Evolutionary conservation across 2,113 vertebrate genomes (phyloP), one percentile per base, ranked within the genome.

Genomic region (Ondatra zibethicus): DNA sequence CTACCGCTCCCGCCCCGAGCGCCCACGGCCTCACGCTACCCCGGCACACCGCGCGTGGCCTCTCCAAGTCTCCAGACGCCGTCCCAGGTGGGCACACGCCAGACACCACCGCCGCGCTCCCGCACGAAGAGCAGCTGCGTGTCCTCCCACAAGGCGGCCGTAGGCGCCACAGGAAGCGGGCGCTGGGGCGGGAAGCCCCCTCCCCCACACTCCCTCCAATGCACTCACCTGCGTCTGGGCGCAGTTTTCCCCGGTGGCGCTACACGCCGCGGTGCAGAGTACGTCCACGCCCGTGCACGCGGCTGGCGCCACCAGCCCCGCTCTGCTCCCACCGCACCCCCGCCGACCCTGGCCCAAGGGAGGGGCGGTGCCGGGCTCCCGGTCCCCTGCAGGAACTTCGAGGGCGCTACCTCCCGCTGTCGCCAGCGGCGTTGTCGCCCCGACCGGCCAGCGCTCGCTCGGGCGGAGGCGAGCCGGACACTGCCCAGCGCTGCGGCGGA

Each of bases 161-260:
- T 3, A 42, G 91, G 91, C 78, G 3, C 65, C 82, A 17, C n/a
- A 4, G 55, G 82, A 65, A 77, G n/a, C 77, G 73, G 16, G 66
- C 75, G 77, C 84, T 84, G 65, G 85, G 63, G 63, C 85, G 42
- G 85, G 88, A 65, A 70, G 21, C n/a, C 95, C 58, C 95, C 87
- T 65, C 92, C 95, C 96, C 92, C 87, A 12, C 91, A 36, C 77
- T 65, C 97, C 92, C 95, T 84, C 87, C 97, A 86, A 55, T 19
- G 52, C 77, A 97, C 97, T 97, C 97, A 97, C 97, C 97, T 98
- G 97, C 92, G 95, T 96, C 93, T 72, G 42, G 70, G 93, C 95
- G 88, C 93, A 76, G 89, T 66, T 93, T 76, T 76, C 55, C 96
- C 63, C 42, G 11, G 95, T 66, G 72, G 91, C 77, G 85, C 94